Evolutionary conservation across 2,888 invertebrate species (phyloP).

Genomic region (Caenorhabditis virilis): DNA sequence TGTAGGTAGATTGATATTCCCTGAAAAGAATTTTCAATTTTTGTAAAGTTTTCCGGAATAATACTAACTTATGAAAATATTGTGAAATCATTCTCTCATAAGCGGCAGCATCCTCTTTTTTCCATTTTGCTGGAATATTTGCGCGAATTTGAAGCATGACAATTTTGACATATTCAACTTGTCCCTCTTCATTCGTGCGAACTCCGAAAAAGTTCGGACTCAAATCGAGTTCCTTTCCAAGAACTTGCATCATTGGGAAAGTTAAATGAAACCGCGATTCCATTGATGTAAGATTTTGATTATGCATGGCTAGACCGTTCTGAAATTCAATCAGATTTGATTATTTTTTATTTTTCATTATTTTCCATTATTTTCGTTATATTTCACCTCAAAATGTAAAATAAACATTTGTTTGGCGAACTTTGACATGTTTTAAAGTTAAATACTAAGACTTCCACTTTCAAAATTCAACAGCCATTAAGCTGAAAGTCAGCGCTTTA

Average conservation of each 20-base stretch:
- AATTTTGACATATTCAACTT: conserved; percentile 50
- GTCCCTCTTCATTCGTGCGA: conserved; percentile 28
- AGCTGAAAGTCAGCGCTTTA: too few species aligned
- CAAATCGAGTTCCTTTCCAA: conserved; percentile 60
- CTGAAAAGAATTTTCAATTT: conserved; percentile 29
- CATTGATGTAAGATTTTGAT: conserved; percentile 23
- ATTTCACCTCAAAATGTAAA: too few species aligned
- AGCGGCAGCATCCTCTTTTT: conserved; percentile 52
- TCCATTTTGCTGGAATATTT: conserved; percentile 54
- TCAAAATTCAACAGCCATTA: not conserved
- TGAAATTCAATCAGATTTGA: conserved; percentile 22
- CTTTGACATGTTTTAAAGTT: too few species aligned
- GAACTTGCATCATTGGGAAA: conserved; percentile 60
- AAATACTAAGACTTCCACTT: not conserved
- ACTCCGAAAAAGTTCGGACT: conserved; percentile 64
- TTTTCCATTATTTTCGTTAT: too few species aligned
- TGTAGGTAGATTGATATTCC: conserved; percentile 44
- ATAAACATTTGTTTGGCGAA: too few species aligned
- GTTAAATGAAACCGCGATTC: conserved; percentile 47
- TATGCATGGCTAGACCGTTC: conserved; percentile 52
- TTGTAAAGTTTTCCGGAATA: not conserved
- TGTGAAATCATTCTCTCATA: conserved; percentile 52
- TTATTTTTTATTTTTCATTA: not conserved
- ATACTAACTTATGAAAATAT: conserved; percentile 54
- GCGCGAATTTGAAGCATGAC: conserved; percentile 58